Evolutionary conservation across 2,797 vertebrate genomes (phyloP), one percentile per base, ranked within the genome.

Genomic region (Thunnus albacares): DNA sequence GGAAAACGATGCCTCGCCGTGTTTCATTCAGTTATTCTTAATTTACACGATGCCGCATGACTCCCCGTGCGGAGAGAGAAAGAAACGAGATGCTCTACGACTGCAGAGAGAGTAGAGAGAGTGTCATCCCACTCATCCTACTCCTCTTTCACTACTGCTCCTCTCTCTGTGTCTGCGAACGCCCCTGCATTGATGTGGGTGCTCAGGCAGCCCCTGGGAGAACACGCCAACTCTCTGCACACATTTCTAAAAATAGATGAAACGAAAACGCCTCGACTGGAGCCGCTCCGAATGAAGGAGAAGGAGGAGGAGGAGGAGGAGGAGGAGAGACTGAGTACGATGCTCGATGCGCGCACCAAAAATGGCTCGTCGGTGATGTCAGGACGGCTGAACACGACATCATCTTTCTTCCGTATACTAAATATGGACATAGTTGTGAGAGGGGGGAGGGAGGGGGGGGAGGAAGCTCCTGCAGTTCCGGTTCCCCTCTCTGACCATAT

Each of bases 191-290:
- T 75, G 79, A 87, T 87, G 92, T 89, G 90, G 90, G 87, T 89
- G 91, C 83, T 76, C 81, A 86, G 89, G 82, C 89, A 90, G 92
- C 82, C 88, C 24, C 70, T 45, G 85, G 87, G 92, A 94, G 90
- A 91, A 86, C 90, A 87, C 80, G 65, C 81, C 84, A 53, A 79
- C 87, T 81, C 87, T 81, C 86, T 62, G 81, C 87, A 87, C 89
- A 71, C 68, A 4, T 10, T 68, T 76, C 90, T 94, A 95, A 93
- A 96, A 95, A 95, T 96, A 96, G 94, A 93, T 75, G 24, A 79
- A 85, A 83, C 17, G 20, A 84, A 24, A 90, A 70, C 30, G 76
- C 92, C 87, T 89, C 72, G 71, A 86, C 82, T 47, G 65, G 79
- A 90, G 28, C 59, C 0, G 71, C 77, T 72, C 61, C 3, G 74